Evolutionary conservation across 2,888 invertebrate species (phyloP).

Genomic region (Patella pellucida): DNA sequence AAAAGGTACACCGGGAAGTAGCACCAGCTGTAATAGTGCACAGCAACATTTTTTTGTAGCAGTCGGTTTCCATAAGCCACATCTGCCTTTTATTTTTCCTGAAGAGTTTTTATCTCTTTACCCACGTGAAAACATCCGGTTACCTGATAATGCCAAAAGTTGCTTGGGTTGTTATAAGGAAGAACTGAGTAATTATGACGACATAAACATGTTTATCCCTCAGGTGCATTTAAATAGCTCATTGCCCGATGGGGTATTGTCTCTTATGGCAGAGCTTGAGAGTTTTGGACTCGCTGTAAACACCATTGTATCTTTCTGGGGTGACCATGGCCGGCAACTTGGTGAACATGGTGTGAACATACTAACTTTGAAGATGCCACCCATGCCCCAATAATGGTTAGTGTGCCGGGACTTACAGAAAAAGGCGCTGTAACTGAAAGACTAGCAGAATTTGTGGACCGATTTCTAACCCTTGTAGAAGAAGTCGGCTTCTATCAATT

Average conservation of each 20-base stretch:
- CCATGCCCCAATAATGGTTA: constrained; percentile 52
- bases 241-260: constrained; percentile 31
- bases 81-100: constrained; percentile 44
- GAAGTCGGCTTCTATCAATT: not conserved
- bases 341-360: constrained; percentile 33
- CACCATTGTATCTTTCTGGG: constrained; percentile 42
- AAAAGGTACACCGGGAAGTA: constrained; percentile 28
- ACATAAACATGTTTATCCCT: constrained; percentile 26
- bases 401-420: constrained; percentile 38
- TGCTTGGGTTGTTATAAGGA: constrained; percentile 13
- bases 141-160: constrained; percentile 22
- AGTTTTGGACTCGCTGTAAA: constrained; percentile 32
- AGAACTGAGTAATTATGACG: constrained; percentile 21
- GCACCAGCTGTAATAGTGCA: constrained; percentile 21
- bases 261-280: constrained; percentile 39
- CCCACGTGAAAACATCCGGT: constrained; percentile 25
- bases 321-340: constrained; percentile 48
- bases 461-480: no score
- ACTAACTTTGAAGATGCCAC: constrained; percentile 27
- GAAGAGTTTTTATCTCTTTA: constrained; percentile 31
- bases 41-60: constrained; percentile 44
- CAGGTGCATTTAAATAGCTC: constrained; percentile 30
- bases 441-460: no score
- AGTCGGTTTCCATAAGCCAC: constrained; percentile 44
- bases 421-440: no score